These are phyloP conservation scores for Tenthredo livida DNA, from an alignment of 2,888 invertebrate genomes.

Conservation along the genomic window DNA sequence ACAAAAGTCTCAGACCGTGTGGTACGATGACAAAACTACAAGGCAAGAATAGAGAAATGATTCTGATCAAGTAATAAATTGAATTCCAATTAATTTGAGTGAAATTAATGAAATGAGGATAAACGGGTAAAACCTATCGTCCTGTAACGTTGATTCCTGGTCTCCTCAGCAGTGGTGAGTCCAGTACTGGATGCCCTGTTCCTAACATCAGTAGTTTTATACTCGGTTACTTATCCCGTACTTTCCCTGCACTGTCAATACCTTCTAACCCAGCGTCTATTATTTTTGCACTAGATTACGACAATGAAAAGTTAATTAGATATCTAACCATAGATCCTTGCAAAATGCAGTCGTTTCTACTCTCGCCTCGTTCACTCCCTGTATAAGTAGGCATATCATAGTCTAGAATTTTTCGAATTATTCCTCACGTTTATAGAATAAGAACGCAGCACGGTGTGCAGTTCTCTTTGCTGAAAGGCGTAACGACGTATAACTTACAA, in stretches of 20 bases:
- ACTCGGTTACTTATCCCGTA: conserved; percentile 11
- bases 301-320: neutral
- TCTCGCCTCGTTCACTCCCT: neutral
- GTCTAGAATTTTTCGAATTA: neutral
- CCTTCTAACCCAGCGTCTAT: neutral
- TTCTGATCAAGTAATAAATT: neutral
- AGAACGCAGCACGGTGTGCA: neutral
- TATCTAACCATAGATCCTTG: neutral
- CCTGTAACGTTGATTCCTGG: neutral
- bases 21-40: neutral
- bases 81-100: neutral
- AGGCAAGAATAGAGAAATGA: neutral
- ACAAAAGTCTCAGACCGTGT: too few species aligned
- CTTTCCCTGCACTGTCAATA: conserved; percentile 11
- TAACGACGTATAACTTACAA: neutral
- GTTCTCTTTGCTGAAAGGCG: neutral
- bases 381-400: neutral
- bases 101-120: neutral
- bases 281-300: neutral
- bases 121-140: neutral
- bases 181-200: neutral
- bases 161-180: neutral
- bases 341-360: neutral
- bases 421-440: neutral
- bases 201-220: neutral